Evolutionary conservation across 1,140 invertebrate genomes (phyloP), one percentile per base, ranked within the genome.

Genomic region (Pseudomyrmex flavicornis): DNA sequence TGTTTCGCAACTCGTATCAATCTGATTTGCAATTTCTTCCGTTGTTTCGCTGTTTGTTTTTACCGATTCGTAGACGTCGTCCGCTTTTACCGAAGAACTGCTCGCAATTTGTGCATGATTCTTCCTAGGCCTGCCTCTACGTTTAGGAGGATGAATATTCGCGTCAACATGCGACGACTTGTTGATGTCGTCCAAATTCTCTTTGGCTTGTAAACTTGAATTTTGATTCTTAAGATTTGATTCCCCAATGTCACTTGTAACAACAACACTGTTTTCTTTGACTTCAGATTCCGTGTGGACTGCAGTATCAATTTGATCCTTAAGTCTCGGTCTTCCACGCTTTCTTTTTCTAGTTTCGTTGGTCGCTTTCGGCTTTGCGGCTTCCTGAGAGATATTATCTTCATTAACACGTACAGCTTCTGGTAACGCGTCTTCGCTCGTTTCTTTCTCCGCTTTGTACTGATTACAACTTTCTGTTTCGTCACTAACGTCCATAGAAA

Each of bases 191-290:
- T 66, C 61, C 15, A 76, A 8, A 22, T 7, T 4, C 17, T 69
- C 65, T 79, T 79, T 69, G 17, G 44, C 35, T 70, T 58, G 35
- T 15, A 9, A 69, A 69, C 22, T 22, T 61, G 65, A 35, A 15
- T 80, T 72, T 80, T 80, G 76, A 80, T 80, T 44, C 1, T 70
- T 22, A 4, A 7, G 10, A 73, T 75, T 82, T 82, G 79, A 82
- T 73, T 82, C 48, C 3, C 74, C 58, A 9, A 74, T 10, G 54
- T 17, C 20, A 2, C 3, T 20, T 13, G 52, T 17, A 46, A 17
- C 48, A 12, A 46, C 22, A 44, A 22, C 13, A 26, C 62, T 20
- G 15, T 20, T 68, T 56, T 50, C 79, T 2, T 46, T 56, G 26
- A 56, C 35, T 62, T 75, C 58, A 4, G 44, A 17, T 13, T 80